These are phyloP conservation scores for Amblyraja radiata DNA, from an alignment of 2,797 vertebrate species.

Conservation along the genomic window DNA sequence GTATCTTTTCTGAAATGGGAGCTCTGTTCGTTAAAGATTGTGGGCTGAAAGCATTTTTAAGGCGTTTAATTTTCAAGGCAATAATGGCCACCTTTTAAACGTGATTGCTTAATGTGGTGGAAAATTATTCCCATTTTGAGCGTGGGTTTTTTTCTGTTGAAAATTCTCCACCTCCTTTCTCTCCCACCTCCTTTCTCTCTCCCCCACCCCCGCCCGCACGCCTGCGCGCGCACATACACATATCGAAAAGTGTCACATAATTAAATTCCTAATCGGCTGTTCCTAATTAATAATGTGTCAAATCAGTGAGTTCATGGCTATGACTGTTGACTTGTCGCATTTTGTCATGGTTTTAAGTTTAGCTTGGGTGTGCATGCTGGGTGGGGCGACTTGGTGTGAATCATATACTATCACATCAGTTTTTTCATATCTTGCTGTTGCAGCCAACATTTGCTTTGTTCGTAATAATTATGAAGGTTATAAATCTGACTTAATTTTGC, in stretches of 20 bases:
- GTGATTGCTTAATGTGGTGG: background rate
- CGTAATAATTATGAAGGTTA: background rate
- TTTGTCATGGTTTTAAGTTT: conserved; percentile 44
- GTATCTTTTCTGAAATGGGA: background rate
- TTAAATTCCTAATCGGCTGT: background rate
- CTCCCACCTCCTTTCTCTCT: too few relatives aligned
- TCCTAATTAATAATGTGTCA: background rate
- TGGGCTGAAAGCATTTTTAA: background rate
- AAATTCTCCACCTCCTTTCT: background rate
- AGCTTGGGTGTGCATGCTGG: conserved; percentile 46
- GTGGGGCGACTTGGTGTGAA: conserved; percentile 50
- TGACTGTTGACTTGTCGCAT: conserved; percentile 44
- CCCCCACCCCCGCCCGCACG: background rate
- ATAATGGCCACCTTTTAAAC: background rate
- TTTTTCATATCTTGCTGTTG: background rate
- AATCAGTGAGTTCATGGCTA: background rate
- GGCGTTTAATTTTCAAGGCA: background rate
- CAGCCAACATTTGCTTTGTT: background rate
- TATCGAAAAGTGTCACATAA: background rate
- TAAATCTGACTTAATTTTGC: background rate
- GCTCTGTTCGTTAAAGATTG: background rate
- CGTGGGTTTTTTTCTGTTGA: background rate
- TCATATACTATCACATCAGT: conserved; percentile 42
- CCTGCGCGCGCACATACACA: background rate
- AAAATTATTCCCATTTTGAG: background rate